A percentile compares a stretch with the other conserved stretches of the same genome.
phyloP scores from a whole-genome alignment of 2,888 invertebrate genomes.

The Andrena flavipes region DNA sequence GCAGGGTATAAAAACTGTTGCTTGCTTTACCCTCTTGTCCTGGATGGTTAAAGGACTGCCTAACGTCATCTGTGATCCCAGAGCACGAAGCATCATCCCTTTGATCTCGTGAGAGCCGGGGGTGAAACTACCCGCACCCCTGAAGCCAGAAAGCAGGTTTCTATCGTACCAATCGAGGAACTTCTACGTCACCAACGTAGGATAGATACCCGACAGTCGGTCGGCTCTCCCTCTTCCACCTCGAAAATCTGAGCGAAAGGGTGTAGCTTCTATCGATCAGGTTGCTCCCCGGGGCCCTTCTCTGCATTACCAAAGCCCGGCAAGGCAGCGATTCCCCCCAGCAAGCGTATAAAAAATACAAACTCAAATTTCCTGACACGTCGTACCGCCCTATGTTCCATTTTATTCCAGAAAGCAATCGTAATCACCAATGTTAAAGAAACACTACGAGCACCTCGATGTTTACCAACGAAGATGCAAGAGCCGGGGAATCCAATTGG shows the following conservation, averaged over 20 bases:
- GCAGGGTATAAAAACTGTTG: neutral
- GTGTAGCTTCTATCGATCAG: neutral
- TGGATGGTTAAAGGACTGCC: neutral
- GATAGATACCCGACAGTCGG: slow-evolving; percentile 2
- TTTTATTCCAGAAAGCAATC: neutral
- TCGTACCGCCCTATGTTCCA: too few relatives aligned
- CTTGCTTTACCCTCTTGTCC: neutral
- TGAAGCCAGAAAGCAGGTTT: neutral
- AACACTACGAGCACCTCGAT: neutral
- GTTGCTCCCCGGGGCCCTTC: neutral
- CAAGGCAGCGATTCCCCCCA: neutral
- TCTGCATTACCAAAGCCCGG: neutral
- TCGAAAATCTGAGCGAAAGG: neutral
- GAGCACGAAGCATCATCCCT: neutral
- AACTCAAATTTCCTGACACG: too few relatives aligned
- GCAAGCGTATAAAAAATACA: too few relatives aligned
- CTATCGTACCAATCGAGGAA: slow-evolving; percentile 11
- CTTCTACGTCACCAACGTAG: neutral
- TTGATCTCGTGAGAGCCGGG: neutral
- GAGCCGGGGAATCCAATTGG: slow-evolving; percentile 39
- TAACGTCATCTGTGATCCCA: slow-evolving; percentile 18
- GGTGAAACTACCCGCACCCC: neutral
- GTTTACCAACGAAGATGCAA: slow-evolving; percentile 17
- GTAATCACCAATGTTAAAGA: neutral
- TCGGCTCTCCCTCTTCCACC: neutral